Evolutionary conservation across 2,888 invertebrate genomes (phyloP).

Genomic region (Suillia variegata): DNA sequence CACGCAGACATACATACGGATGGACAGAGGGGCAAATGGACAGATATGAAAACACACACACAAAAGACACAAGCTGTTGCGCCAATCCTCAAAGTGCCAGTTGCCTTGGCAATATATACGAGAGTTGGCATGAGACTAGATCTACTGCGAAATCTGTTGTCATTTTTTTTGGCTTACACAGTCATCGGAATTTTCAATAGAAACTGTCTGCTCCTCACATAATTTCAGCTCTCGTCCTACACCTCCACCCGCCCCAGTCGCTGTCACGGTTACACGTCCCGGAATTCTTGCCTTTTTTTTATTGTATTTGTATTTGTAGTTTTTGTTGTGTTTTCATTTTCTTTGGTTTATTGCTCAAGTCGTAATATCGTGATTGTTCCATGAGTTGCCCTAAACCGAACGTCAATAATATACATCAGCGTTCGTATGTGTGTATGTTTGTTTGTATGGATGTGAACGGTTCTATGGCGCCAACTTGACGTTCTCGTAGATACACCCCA

Average conservation of each 20-base stretch:
- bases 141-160: neutral
- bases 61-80: constrained; percentile 9
- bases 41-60: neutral
- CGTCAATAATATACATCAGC: neutral
- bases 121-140: too few relatives aligned
- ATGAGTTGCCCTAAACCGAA: neutral
- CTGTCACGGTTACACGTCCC: neutral
- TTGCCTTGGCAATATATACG: neutral
- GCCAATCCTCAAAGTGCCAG: neutral
- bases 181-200: neutral
- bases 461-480: constrained; percentile 40
- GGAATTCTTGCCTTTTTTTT: neutral
- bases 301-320: neutral
- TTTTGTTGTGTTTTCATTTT: constrained; percentile 10
- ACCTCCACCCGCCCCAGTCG: neutral
- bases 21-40: neutral
- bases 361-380: constrained; percentile 1
- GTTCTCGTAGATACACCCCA: constrained; percentile 13
- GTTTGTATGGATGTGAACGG: neutral
- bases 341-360: constrained; percentile 9
- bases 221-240: neutral
- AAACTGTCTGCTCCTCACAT: neutral
- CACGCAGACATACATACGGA: neutral
- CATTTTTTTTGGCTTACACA: neutral
- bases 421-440: neutral